Percentiles rank a stretch among this genome's conserved stretches.
phyloP scores from a whole-genome alignment of 1,140 invertebrate genomes.

The Triops longicaudatus region DNA sequence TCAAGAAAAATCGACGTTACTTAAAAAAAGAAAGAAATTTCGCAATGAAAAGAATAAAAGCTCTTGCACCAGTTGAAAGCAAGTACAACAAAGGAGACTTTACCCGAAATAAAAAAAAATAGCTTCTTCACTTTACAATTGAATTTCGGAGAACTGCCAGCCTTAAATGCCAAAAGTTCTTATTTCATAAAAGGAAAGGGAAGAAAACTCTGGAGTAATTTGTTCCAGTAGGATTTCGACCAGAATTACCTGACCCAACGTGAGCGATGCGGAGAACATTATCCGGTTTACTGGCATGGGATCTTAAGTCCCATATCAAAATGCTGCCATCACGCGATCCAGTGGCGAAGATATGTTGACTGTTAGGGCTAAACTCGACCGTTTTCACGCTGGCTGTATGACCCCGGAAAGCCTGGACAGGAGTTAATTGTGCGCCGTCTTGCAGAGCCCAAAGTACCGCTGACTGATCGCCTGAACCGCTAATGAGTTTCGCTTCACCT shows the following conservation, averaged over 20 bases:
- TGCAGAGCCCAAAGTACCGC: conserved; percentile 62
- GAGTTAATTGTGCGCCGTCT: conserved; percentile 29
- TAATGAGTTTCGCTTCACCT: conserved; percentile 61
- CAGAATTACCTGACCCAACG: conserved; percentile 30
- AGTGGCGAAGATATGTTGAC: conserved; percentile 64
- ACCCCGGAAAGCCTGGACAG: conserved; percentile 53
- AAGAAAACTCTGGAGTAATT: no score
- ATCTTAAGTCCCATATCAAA: conserved; percentile 69
- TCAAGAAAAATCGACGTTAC: background rate
- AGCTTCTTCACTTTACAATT: background rate
- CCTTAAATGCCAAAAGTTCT: no score
- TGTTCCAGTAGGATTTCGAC: background rate
- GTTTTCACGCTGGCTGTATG: conserved; percentile 73
- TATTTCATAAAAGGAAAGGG: no score
- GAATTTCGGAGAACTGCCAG: background rate
- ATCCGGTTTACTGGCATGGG: conserved; percentile 40
- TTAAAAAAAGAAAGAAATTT: background rate
- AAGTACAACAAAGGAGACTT: background rate
- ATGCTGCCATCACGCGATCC: conserved; percentile 75
- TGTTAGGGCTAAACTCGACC: conserved; percentile 55
- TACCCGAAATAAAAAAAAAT: background rate
- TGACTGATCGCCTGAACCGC: conserved; percentile 75
- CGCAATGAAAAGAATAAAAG: background rate
- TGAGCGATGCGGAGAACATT: conserved; percentile 38
- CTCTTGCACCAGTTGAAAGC: background rate